Base-by-base conservation (phyloP, 1,140 invertebrate genomes). In the Ostrea edulis region DNA sequence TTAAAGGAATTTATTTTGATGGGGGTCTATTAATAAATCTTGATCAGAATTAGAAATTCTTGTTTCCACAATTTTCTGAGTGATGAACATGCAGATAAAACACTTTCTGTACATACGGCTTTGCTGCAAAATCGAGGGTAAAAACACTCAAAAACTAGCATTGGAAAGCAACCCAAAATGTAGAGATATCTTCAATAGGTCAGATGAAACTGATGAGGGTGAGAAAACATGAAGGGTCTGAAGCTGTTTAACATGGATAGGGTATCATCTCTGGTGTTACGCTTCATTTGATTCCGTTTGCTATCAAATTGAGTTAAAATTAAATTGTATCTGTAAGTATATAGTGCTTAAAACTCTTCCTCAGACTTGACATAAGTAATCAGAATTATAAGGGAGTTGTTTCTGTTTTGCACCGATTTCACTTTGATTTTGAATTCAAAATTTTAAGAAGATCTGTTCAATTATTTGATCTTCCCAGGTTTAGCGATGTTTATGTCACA, bases 181-280 rank as follows among this genome's bases (percentile, higher is more conserved):
- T 54, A 65, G 82, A 82, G 86, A 87, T 87, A 87, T 87, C 54
- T 58, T 20, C 77, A 62, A 53, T 12, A 82, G 86, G 77, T 87
- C 81, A 87, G 51, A 51, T 54, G 58, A 82, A 87, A 82, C 86
- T 87, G 81, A 81, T 58, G 62, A 83, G 81, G 86, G 54, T 87
- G 85, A 87, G 62, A 87, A 81, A 82, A 87, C 86, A 81, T 87
- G 81, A 87, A 82, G 77, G 77, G 83, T 52, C 12, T 77, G 20
- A 25, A 35, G 55, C 86, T 87, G 81, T 87, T 77, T 77, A 29
- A 77, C 68, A 77, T 29, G 68, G 68, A 77, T 77, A 77, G 68
- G 68, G 68, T 77, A 77, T 77, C 68, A 77, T 22, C 68, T 77
- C 68, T 77, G 68, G 68, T 77, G 68, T 29, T 77, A 25, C 17